Base-by-base conservation (phyloP, 1,140 invertebrate genomes). In the Apocrypta bakeri region DNA sequence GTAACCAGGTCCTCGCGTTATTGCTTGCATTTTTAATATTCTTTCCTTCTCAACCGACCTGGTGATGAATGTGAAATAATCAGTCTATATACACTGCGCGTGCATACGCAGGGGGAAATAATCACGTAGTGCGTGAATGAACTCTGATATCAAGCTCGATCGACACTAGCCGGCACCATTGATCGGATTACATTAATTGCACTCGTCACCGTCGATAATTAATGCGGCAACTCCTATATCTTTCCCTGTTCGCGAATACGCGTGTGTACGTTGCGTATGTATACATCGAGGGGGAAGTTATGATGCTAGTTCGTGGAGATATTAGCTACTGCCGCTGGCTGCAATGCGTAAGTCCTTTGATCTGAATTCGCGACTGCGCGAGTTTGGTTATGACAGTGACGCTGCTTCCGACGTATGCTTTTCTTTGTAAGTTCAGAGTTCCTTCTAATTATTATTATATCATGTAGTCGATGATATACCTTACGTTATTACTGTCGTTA, bases 141-240 rank as follows among this genome's bases (percentile, higher is more conserved):
- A 84, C 75, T 78, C 29, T 29, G 84, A 85, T 85, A 83, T 71
- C 72, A 37, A 31, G 40, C 69, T 40, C 42, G 68, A 42, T 40
- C 76, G 48, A 29, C 29, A 25, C 33, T 8, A 61, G 4, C 69
- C 48, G 48, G 12, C 56, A 72, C 37, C 81, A 82, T 85, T 79
- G 77, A 78, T 83, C 81, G 81, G 81, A 85, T 87, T 86, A 86
- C 71, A 40, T 79, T 87, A 86, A 87, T 87, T 83, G 85, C 66
- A 79, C 56, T 6, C 48, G 48, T 56, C 25, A 3, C 72, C 48
- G 75, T 21, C n/a, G 37, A 81, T 37, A 81, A 64, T 74, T 66
- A 74, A 37, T 64, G 31, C 61, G 61, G 48, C 48, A 56, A 56
- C 48, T 56, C 48, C 64, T 29, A 25, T 66, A 63, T 56, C 40